Base-by-base conservation (phyloP, 2,113 vertebrate genomes). In the Capreolus pygargus region DNA sequence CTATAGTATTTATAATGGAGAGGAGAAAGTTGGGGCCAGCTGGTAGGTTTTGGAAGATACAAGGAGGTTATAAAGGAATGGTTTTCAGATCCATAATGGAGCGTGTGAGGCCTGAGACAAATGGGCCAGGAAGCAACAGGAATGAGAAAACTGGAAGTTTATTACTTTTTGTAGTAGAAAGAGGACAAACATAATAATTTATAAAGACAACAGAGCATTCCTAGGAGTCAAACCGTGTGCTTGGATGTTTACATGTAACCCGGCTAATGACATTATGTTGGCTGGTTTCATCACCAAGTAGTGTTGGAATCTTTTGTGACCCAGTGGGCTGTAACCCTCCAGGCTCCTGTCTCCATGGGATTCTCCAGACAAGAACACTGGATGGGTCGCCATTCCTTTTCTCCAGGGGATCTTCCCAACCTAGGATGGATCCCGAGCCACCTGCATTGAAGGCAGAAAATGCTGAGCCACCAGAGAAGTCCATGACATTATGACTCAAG, bases 371-470 rank as follows among this genome's bases (percentile, higher is more conserved):
- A 43, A 76, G 21, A 76, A 43, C 4, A 76, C 23, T 43, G 39
- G 39, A 12, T 15, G 23, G 39, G 39, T 43, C 43, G 12, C 70
- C 39, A 76, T 27, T 39, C 14, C 1, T 27, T 25, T 70, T 27
- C 70, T 76, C 39, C 3, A 27, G 70, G 23, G 36, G 39, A 43
- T 43, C 12, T 27, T 76, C 13, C 70, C 1, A 0, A 76, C 11
- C 70, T 23, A 76, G 12, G 23, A 43, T 8, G 23, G 10, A 43
- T 8, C 23, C 6, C 0, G 0, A 15, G 6, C 14, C 70, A 14
- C 23, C 23, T 76, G 23, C 39, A 43, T 15, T 76, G 39, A 12
- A 43, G 23, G 70, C 13, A 27, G 39, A 15, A 7, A 43, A 12
- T 27, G 39, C 70, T 0, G 6, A 15, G 23, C 23, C 23, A 76